Evolutionary conservation across 2,113 vertebrate species (phyloP).

Genomic region (Onychostoma macrolepis): DNA sequence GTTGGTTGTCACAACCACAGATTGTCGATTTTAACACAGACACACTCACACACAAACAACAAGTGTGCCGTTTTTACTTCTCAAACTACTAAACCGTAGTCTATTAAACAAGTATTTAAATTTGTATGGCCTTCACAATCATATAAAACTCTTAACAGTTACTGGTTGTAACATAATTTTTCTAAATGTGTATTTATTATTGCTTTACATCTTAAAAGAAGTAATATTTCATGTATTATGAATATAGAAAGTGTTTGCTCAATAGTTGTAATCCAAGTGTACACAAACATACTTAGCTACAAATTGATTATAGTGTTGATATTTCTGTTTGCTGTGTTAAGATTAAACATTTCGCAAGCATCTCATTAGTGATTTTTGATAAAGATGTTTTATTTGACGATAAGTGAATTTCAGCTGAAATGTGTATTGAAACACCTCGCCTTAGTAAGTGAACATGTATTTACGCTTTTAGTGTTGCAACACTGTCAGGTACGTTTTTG

Average conservation of each 20-base stretch:
- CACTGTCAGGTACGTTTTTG: neutral
- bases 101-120: constrained; percentile 17
- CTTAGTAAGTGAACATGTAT: constrained; percentile 1
- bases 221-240: constrained; percentile 29
- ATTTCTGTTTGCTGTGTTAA: neutral
- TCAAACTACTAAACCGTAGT: neutral
- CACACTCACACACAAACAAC: neutral
- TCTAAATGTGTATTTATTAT: constrained; percentile 4
- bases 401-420: neutral
- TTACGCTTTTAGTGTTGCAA: neutral
- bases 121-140: neutral
- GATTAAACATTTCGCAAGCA: neutral
- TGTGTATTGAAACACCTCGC: neutral
- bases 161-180: neutral
- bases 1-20: neutral
- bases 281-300: neutral
- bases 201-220: neutral
- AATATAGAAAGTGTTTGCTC: constrained; percentile 35
- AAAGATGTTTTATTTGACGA: neutral
- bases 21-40: neutral
- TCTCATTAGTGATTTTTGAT: neutral
- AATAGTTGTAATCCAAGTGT: neutral
- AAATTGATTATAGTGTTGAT: neutral
- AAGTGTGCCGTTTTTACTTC: neutral
- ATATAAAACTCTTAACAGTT: neutral